Percentiles rank a stretch among this genome's conserved stretches.
Evolutionary conservation across 2,797 vertebrate genomes (phyloP).

Genomic region (Sandelia bainsii): DNA sequence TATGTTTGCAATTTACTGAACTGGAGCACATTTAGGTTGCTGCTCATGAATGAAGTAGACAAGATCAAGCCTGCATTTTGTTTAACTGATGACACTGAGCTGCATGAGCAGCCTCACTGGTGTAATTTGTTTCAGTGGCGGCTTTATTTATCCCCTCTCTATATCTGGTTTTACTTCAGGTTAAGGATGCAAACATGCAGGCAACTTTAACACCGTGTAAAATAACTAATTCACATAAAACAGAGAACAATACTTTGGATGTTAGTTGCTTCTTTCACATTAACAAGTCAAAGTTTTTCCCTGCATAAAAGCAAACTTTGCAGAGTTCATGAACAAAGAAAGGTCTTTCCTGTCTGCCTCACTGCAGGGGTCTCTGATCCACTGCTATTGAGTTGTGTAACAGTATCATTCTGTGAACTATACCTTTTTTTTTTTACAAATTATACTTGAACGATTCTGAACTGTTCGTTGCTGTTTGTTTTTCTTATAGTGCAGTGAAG

Average conservation of each 20-base stretch:
- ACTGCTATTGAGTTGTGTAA: not conserved
- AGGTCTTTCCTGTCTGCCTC: slow-evolving; percentile 5
- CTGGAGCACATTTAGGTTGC: not conserved
- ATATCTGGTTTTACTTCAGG: too few species aligned
- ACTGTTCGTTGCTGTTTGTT: not conserved
- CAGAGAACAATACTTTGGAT: too few species aligned
- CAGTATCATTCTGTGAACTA: not conserved
- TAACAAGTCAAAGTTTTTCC: too few species aligned
- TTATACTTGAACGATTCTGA: not conserved
- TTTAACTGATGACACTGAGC: too few species aligned
- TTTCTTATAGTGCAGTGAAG: not conserved
- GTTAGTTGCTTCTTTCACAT: too few species aligned
- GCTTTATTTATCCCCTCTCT: too few species aligned
- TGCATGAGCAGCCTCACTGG: too few species aligned
- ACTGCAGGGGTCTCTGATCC: not conserved
- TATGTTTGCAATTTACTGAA: not conserved
- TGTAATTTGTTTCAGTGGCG: too few species aligned
- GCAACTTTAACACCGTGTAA: too few species aligned
- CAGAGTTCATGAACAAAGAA: not conserved
- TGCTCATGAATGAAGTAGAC: not conserved
- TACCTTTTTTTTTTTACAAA: not conserved
- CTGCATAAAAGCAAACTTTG: not conserved
- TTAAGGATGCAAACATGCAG: too few species aligned
- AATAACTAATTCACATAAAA: too few species aligned
- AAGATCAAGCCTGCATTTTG: too few species aligned